A percentile compares a stretch with the other conserved stretches of the same genome.
Evolutionary conservation across 2,797 vertebrate genomes (phyloP).

Genomic region (Catharus ustulatus): DNA sequence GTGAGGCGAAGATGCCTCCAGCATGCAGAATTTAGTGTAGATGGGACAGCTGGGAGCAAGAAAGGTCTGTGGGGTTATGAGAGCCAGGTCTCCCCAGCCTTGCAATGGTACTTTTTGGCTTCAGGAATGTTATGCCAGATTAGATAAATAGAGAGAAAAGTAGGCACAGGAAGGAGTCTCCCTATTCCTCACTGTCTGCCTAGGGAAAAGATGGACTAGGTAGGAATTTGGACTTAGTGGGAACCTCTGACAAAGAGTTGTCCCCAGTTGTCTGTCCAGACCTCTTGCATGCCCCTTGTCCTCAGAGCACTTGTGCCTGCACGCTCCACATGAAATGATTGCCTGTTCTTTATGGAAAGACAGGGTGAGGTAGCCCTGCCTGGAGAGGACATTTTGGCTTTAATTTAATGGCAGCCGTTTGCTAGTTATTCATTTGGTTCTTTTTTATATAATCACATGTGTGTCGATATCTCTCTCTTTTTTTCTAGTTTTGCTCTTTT

Average conservation of each 20-base stretch:
- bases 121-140: not conserved
- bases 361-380: not conserved
- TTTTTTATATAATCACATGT: constrained; percentile 68
- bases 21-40: not conserved
- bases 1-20: not conserved
- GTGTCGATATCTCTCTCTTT: constrained; percentile 72
- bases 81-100: not conserved
- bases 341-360: not conserved
- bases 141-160: not conserved
- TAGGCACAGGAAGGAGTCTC: not conserved
- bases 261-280: not conserved
- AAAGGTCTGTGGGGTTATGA: not conserved
- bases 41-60: not conserved
- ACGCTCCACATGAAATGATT: not conserved
- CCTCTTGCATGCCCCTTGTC: constrained; percentile 41
- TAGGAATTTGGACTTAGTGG: not conserved
- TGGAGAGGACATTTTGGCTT: constrained; percentile 20
- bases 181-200: not conserved
- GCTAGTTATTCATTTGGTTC: constrained; percentile 66
- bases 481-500: constrained; percentile 81
- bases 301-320: constrained; percentile 50
- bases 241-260: not conserved
- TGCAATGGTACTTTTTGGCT: not conserved
- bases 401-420: constrained; percentile 44
- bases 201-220: not conserved